Base-by-base conservation (phyloP, 2,888 invertebrate species). In the Hemaris fuciformis region DNA sequence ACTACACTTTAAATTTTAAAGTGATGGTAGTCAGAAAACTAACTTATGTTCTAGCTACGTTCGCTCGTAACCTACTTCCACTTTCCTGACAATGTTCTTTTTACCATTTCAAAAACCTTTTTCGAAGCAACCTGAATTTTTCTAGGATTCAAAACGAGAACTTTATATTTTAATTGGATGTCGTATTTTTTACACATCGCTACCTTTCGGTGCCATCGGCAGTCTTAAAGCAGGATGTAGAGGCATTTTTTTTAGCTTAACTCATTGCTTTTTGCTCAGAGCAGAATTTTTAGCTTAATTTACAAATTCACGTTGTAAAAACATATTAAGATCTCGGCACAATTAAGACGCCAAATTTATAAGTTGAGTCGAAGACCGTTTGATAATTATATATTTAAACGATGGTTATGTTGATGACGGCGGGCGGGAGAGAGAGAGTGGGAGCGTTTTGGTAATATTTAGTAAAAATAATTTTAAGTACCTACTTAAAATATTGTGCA, bases 351-450 rank as follows among this genome's bases (percentile, higher is more conserved):
- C 57, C 41, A 57, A 65, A 53, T 53, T 78, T 75, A 63, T 67
- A 48, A 63, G 15, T 18, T 41, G 65, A 71, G 75, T 73, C 72
- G 70, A 71, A 75, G 73, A 62, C 72, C 71, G 71, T 70, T 74
- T 78, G 76, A 74, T 74, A 76, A 72, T 72, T 68, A 66, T 64
- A 48, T 62, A 66, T 65, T 60, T 62, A 62, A 43, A 48, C 34
- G 20, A 13, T 45, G 31, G 59, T 4, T 7, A 60, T 59, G 0
- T 27, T 70, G 61, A 63, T 13, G 43, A 67, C 70, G 62, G 73
- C 57, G 69, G 71, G 68, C 69, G 27, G 10, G 57, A 57, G 18
- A 61, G 73, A 72, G 48, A 1, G 3, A 53, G 45, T 43, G 15
- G 18, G 10, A 53, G 53, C 53, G 53, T 18, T 23, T 45, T 13